phyloP scores from a whole-genome alignment of 2,113 vertebrate genomes.

The Scomber scombrus region DNA sequence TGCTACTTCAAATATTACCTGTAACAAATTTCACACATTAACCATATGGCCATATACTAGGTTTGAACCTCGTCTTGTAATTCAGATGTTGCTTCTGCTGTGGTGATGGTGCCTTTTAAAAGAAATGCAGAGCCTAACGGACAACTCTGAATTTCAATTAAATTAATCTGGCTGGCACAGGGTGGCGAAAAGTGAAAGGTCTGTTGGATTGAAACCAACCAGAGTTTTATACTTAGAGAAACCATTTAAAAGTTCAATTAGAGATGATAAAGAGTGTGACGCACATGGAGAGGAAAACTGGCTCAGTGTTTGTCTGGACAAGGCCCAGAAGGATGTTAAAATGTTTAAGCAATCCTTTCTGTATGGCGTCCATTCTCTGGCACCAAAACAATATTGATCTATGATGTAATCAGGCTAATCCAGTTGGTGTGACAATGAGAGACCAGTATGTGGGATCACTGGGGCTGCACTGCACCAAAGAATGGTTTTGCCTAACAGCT shows the following conservation, averaged over 20 bases:
- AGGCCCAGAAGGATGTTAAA: slow-evolving; percentile 30
- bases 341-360: slow-evolving; percentile 11
- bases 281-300: not conserved
- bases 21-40: too few relatives aligned
- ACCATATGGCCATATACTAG: too few relatives aligned
- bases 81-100: not conserved
- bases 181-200: slow-evolving; percentile 14
- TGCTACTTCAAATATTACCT: too few relatives aligned
- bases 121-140: slow-evolving; percentile 1
- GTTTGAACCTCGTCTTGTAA: not conserved
- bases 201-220: slow-evolving; percentile 11
- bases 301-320: slow-evolving; percentile 3
- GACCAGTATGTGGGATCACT: not conserved
- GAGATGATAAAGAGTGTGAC: not conserved
- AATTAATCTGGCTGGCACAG: slow-evolving; percentile 20
- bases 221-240: not conserved
- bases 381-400: slow-evolving; percentile 48
- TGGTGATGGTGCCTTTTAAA: not conserved
- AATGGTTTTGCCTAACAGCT: not conserved
- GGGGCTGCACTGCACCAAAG: slow-evolving; percentile 3
- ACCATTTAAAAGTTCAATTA: slow-evolving; percentile 3
- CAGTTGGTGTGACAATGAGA: slow-evolving; percentile 26
- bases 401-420: slow-evolving; percentile 41
- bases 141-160: slow-evolving; percentile 36
- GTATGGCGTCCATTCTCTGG: not conserved